These are phyloP conservation scores for Lasioglossum figueresi DNA, from an alignment of 2,888 invertebrate species.

Conservation along the genomic window DNA sequence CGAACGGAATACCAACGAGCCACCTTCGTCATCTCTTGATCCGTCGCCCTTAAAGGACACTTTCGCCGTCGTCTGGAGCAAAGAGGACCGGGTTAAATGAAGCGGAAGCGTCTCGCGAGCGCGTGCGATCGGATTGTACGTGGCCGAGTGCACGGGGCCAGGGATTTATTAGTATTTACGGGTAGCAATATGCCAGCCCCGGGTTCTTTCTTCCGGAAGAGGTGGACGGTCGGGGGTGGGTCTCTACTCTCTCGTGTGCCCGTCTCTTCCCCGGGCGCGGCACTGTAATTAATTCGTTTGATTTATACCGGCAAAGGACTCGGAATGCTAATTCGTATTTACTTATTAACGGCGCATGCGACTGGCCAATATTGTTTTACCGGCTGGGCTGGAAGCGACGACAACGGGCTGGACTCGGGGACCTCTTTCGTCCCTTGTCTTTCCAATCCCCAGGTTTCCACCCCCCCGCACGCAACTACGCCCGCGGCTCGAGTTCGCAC, in stretches of 20 bases:
- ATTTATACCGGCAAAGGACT: conserved; percentile 78
- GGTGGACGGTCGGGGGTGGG: conserved; percentile 38
- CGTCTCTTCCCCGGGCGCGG: conserved; percentile 27
- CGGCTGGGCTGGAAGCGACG: conserved; percentile 56
- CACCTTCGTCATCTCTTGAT: background rate
- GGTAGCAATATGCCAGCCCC: conserved; percentile 76
- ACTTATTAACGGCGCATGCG: conserved; percentile 78
- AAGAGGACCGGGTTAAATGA: conserved; percentile 48
- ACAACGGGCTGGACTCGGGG: conserved; percentile 49
- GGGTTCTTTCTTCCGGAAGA: conserved; percentile 63
- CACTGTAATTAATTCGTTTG: conserved; percentile 80
- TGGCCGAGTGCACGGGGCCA: conserved; percentile 23
- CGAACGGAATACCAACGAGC: background rate
- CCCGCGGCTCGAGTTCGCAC: conserved; percentile 62
- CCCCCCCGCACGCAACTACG: conserved; percentile 48
- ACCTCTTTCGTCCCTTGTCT: conserved; percentile 32
- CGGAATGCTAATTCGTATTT: conserved; percentile 81
- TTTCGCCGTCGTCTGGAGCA: background rate
- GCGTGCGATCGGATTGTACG: conserved; percentile 47
- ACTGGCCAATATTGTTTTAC: conserved; percentile 73
- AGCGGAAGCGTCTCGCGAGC: conserved; percentile 33
- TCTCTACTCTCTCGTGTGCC: background rate
- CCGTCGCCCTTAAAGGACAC: background rate
- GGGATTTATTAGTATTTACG: conserved; percentile 80
- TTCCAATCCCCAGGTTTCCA: too few species aligned